These are phyloP conservation scores for Microctenopoma stevenorrisi DNA, from an alignment of 2,797 vertebrate species.

Conservation along the genomic window DNA sequence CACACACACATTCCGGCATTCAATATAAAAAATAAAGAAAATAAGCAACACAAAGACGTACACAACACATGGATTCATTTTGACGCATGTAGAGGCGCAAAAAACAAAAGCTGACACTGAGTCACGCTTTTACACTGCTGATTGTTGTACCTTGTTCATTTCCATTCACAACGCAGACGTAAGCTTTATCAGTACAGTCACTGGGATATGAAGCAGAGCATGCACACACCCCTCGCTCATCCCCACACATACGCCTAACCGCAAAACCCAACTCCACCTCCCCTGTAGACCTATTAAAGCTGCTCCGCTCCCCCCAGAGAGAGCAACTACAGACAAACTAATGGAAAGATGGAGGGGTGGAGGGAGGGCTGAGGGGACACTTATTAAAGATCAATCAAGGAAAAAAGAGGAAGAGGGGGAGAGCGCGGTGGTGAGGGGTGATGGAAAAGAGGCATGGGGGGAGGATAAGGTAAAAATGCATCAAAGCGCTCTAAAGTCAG, in stretches of 20 bases:
- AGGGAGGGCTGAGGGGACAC: constrained; percentile 48
- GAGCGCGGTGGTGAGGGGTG: constrained; percentile 28
- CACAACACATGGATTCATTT: background rate
- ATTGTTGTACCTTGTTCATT: background rate
- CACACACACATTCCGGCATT: constrained; percentile 43
- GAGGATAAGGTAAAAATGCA: constrained; percentile 60
- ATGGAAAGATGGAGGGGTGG: constrained; percentile 67
- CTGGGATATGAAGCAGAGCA: constrained; percentile 23
- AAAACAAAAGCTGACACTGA: background rate
- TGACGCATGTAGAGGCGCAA: constrained; percentile 5
- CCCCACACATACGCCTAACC: constrained; percentile 51
- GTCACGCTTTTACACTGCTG: background rate
- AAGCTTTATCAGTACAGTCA: constrained; percentile 18
- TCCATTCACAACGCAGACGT: constrained; percentile 9
- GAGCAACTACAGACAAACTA: constrained; percentile 69
- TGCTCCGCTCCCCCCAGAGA: constrained; percentile 64
- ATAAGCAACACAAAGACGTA: constrained; percentile 17
- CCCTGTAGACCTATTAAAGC: constrained; percentile 82
- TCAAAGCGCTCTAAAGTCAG: constrained; percentile 43
- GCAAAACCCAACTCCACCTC: constrained; percentile 74
- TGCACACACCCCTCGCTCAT: constrained; percentile 19
- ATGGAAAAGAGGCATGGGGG: constrained; percentile 47
- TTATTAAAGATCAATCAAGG: constrained; percentile 82
- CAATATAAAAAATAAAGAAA: constrained; percentile 28
- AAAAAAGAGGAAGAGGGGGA: constrained; percentile 49